These are phyloP conservation scores for Circaetus cinerascens DNA, from an alignment of 2,113 vertebrate species.

Conservation along the genomic window DNA sequence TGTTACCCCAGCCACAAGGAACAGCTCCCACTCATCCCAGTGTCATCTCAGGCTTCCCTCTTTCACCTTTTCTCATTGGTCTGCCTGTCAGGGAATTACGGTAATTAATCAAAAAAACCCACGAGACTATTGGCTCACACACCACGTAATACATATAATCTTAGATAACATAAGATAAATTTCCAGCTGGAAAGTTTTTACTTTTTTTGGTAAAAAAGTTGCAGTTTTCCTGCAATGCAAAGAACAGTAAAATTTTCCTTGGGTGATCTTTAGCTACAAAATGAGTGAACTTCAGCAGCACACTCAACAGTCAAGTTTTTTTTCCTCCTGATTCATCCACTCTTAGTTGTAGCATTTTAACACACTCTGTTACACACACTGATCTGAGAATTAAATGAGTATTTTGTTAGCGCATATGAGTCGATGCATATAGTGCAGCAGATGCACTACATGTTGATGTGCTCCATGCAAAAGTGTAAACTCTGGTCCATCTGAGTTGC, in stretches of 20 bases:
- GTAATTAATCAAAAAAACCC: background rate
- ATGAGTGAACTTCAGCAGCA: background rate
- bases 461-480: background rate
- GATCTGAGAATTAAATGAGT: background rate
- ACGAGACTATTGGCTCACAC: fast-evolving
- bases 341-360: background rate
- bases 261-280: background rate
- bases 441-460: fast-evolving
- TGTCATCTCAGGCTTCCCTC: background rate
- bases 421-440: fast-evolving
- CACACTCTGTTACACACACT: background rate
- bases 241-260: background rate
- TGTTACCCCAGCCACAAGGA: background rate
- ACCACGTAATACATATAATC: fast-evolving
- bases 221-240: background rate
- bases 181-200: background rate
- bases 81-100: fast-evolving
- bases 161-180: background rate
- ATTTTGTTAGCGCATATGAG: fast-evolving
- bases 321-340: background rate
- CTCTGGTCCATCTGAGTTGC: background rate
- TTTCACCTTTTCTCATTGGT: background rate
- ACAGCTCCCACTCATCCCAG: background rate
- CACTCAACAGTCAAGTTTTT: background rate
- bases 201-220: background rate